These are phyloP conservation scores for Phragmatobia fuliginosa DNA, from an alignment of 2,888 invertebrate species.

Conservation along the genomic window DNA sequence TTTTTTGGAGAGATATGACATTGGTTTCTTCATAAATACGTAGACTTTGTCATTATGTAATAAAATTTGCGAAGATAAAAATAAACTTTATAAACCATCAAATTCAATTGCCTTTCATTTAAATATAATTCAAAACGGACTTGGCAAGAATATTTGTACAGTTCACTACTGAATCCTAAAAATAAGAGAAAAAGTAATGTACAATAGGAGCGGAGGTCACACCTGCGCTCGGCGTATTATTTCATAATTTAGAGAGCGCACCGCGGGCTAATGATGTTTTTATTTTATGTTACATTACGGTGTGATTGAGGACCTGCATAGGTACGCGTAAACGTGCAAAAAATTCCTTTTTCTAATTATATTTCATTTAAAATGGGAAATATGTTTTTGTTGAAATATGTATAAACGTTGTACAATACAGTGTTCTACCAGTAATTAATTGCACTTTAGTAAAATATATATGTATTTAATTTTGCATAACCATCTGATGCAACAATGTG, in stretches of 20 bases:
- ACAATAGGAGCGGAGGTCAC: constrained; percentile 57
- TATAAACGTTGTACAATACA: neutral
- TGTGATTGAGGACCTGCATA: constrained; percentile 59
- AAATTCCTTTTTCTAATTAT: constrained; percentile 34
- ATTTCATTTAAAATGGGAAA: constrained; percentile 14
- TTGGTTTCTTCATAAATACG: neutral
- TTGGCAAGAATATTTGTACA: neutral
- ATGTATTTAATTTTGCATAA: neutral
- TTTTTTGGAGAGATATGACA: neutral
- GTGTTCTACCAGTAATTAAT: neutral
- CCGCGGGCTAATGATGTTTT: constrained; percentile 65
- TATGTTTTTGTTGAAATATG: neutral
- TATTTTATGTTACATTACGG: constrained; percentile 57
- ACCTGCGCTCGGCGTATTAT: constrained; percentile 70
- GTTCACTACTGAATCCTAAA: constrained; percentile 46
- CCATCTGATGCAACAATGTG: neutral
- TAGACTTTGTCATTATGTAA: neutral
- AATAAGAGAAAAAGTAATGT: constrained; percentile 46
- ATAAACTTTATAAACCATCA: neutral
- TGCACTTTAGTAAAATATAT: neutral
- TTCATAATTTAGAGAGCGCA: constrained; percentile 67
- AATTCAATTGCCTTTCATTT: neutral
- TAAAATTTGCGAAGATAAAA: neutral
- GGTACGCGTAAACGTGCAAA: constrained; percentile 34
- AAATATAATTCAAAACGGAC: neutral